Evolutionary conservation across 2,797 vertebrate species (phyloP), one percentile per base, ranked within the genome.

Genomic region (Coendou prehensilis): DNA sequence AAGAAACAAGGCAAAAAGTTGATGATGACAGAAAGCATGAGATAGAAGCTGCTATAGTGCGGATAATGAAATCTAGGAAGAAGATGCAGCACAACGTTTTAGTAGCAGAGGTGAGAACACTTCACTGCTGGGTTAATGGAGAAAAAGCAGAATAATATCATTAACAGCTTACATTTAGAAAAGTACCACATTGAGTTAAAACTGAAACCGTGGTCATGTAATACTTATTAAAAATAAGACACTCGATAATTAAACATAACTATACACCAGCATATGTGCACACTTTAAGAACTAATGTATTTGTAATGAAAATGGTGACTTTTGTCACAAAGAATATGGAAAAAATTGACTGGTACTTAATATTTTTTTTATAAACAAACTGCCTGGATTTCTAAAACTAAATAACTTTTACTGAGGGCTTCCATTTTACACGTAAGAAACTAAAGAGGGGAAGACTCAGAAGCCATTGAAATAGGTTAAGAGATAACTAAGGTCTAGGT

Each of bases 11-110:
- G 94, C 99, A 99, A 99, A 99, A 99, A 98, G 99, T 99, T 96
- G 99, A 99, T 18, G 99, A 99, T 22, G 99, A 99, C 99, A 99
- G 99, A 98, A 99, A 99, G 98, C 99, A 99, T 89, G 99, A 99
- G 99, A 99, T 99, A 97, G 99, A 99, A 98, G 99, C 99, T 97
- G 99, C 99, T 98, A 99, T 99, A 97, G 99, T 99, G 93, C 99
- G 99, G 98, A 99, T 99, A 98, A 99, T 99, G 99, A 99, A 99
- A 98, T 99, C 99, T 45, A 99, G 99, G 96, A 99, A 99, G 99
- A 99, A 99, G 99, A 99, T 99, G 99, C 99, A 99, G 97, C 99
- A 99, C 99, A 99, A 99, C n/a, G 99, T 99, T 97, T 98, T 99
- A 98, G 99, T 99, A 98, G 99, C 99, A 97, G 99, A 99, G 99